Evolutionary conservation across 2,888 invertebrate genomes (phyloP).

Genomic region (Pachydiplax longipennis): DNA sequence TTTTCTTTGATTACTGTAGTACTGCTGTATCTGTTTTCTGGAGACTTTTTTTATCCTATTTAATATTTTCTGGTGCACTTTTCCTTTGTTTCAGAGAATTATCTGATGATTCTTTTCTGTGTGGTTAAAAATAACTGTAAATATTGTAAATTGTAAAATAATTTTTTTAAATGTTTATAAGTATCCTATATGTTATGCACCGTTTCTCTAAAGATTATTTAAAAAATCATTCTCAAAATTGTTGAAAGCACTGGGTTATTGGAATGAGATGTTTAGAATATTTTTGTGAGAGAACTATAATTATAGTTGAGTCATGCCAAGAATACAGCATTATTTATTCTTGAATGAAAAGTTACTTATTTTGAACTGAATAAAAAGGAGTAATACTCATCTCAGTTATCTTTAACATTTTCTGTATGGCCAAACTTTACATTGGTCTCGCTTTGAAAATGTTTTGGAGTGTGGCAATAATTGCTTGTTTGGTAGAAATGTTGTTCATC

Average conservation of each 20-base stretch:
- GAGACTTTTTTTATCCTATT: not conserved
- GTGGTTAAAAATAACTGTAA: not conserved
- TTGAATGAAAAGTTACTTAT: not conserved
- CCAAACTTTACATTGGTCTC: not conserved
- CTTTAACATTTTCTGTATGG: not conserved
- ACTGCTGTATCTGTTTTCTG: not conserved
- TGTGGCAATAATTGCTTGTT: not conserved
- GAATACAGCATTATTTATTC: not conserved
- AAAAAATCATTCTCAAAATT: not conserved
- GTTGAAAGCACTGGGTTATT: not conserved
- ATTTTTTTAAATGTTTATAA: not conserved
- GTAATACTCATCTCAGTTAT: not conserved
- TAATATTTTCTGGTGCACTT: not conserved
- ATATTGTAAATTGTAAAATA: slow-evolving; percentile 12
- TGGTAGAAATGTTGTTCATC: not conserved
- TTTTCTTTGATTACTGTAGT: not conserved
- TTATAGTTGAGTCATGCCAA: not conserved
- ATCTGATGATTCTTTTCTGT: not conserved
- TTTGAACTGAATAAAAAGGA: not conserved
- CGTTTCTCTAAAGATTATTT: slow-evolving; percentile 8
- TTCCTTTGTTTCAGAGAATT: not conserved
- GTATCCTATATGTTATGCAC: not conserved
- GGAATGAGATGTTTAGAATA: slow-evolving; percentile 7
- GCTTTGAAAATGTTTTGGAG: not conserved
- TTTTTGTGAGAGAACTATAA: slow-evolving; percentile 2